Evolutionary conservation across 2,797 vertebrate genomes (phyloP), one percentile per base, ranked within the genome.

Genomic region (Tragelaphus oryx): DNA sequence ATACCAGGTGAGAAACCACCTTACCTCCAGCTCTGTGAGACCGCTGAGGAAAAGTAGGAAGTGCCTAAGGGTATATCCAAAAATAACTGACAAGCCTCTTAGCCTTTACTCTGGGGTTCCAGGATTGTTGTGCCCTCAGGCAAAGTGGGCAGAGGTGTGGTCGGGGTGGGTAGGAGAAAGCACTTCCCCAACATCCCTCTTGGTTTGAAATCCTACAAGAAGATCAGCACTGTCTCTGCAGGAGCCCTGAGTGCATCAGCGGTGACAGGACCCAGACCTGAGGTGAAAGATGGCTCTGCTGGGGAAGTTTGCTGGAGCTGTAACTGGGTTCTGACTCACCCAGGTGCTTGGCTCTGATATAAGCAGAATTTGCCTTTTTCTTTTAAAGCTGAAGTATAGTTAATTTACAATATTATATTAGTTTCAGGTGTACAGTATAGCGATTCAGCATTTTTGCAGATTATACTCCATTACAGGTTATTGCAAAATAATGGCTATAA

Each of bases 41-140:
- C 59, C 22, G 17, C 57, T 90, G n/a, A 10, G 46, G 37, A 79
- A 57, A 86, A 28, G 57, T 14, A 71, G 46, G 55, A 93, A 95
- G 55, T 75, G 59, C 92, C 88, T 18, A 95, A 87, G 18, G 55
- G 44, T 79, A 8, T 11, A 81, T 88, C 57, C 65, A 88, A 89
- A 97, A 97, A 96, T 97, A 90, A 89, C 96, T 16, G 85, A 89
- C 59, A 78, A 75, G 26, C 16, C 68, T 52, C 22, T n/a, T 6
- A 44, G 92, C 30, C 85, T 71, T 89, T 52, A 30, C 54, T 28
- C 0, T 0, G 59, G 59, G 57, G 65, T n/a, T 28, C 10, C 28
- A 44, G 4, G 41, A 71, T 4, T 33, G 54, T 17, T 52, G 46
- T 54, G 62, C 79, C 81, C 88, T 37, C 30, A 78, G 86, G 90